Evolutionary conservation across 1,140 invertebrate genomes (phyloP).

Genomic region (Drosophila parabipectinata): DNA sequence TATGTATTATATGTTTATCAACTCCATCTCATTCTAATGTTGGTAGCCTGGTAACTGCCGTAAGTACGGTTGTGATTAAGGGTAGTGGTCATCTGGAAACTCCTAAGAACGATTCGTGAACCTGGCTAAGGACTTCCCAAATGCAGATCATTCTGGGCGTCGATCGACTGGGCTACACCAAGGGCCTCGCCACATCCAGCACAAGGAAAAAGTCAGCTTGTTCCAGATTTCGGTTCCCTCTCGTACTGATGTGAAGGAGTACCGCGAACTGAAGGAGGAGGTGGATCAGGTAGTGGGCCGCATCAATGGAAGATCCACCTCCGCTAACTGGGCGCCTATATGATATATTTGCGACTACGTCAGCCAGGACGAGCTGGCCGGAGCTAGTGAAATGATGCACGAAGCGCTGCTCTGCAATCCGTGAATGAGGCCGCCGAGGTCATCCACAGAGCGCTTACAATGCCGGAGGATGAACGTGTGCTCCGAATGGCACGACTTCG

Average conservation of each 20-base stretch:
- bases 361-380: slow-evolving; percentile 93
- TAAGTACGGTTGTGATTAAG: too few species aligned
- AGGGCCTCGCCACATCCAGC: slow-evolving; percentile 93
- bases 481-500: slow-evolving; percentile 94
- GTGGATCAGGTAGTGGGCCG: slow-evolving; percentile 94
- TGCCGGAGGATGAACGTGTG: slow-evolving; percentile 94
- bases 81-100: slow-evolving; percentile 88
- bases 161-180: slow-evolving; percentile 95
- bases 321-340: slow-evolving; percentile 95
- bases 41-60: too few species aligned
- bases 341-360: slow-evolving; percentile 96
- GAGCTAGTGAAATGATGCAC: slow-evolving; percentile 96
- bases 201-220: slow-evolving; percentile 92
- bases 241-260: slow-evolving; percentile 94
- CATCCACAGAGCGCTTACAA: slow-evolving; percentile 93
- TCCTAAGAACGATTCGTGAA: slow-evolving; percentile 94
- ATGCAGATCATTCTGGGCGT: slow-evolving; percentile 93
- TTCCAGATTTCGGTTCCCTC: slow-evolving; percentile 95
- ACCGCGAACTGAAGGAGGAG: slow-evolving; percentile 95
- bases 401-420: slow-evolving; percentile 95
- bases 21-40: too few species aligned
- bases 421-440: slow-evolving; percentile 94
- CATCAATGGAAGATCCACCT: slow-evolving; percentile 94
- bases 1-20: too few species aligned
- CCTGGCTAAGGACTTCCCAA: slow-evolving; percentile 87